Conservation (phyloP, 1,140 invertebrate species). For the Apis laboriosa region DNA sequence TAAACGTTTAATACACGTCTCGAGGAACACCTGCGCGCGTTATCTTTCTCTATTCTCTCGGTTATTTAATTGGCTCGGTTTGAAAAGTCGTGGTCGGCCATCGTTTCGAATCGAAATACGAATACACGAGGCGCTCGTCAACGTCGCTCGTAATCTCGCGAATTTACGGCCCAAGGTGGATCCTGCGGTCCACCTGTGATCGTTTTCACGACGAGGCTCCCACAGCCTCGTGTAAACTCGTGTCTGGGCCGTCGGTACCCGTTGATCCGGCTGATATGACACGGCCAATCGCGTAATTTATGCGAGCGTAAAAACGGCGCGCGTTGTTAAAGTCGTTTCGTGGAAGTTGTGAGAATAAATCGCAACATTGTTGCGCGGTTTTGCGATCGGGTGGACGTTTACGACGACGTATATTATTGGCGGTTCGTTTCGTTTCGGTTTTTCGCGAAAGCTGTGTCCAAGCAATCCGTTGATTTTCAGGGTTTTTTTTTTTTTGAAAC, state of each 20-base stretch:
- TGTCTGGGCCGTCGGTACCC: too few species aligned
- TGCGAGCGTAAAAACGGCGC: not conserved
- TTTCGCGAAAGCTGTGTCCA: too few species aligned
- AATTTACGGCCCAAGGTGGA: constrained; percentile 18
- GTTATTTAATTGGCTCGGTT: constrained; percentile 8
- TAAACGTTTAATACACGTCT: not conserved
- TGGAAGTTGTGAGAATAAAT: not conserved
- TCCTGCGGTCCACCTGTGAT: constrained; percentile 1
- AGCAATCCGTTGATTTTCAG: too few species aligned
- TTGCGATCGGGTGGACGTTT: not conserved
- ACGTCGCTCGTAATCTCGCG: constrained; percentile 22
- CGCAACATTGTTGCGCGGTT: not conserved
- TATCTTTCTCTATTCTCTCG: not conserved
- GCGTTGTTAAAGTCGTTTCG: not conserved
- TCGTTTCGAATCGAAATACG: not conserved
- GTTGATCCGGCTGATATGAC: not conserved
- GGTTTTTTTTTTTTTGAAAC: too few species aligned
- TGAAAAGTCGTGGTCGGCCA: not conserved
- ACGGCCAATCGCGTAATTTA: not conserved
- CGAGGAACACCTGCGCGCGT: not conserved
- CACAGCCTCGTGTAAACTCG: not conserved
- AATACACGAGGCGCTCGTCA: not conserved
- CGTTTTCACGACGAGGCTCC: not conserved
- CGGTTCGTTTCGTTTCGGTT: too few species aligned
- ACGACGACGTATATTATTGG: too few species aligned